Percentiles rank a stretch among this genome's conserved stretches.
phyloP scores from a whole-genome alignment of 1,140 invertebrate genomes.

The Macrobrachium nipponense region DNA sequence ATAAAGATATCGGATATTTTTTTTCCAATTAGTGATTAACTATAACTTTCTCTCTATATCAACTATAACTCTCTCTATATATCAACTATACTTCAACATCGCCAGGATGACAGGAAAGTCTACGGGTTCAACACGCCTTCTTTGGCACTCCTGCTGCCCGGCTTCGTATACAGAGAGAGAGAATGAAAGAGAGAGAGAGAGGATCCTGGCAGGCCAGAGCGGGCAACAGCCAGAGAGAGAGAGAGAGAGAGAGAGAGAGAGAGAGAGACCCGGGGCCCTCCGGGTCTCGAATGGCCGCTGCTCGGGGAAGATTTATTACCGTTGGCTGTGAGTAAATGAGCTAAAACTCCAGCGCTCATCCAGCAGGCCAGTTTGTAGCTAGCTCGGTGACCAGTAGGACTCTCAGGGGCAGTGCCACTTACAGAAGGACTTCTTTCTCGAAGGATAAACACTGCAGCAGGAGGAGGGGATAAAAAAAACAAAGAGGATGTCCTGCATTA shows the following conservation, averaged over 20 bases:
- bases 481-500: neutral
- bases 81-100: no score
- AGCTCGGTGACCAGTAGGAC: constrained; percentile 59
- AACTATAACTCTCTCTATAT: no score
- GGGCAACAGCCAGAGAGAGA: neutral
- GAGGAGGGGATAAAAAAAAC: neutral
- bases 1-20: no score
- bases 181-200: neutral
- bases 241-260: neutral
- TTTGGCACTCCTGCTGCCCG: neutral
- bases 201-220: no score
- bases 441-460: constrained; percentile 31
- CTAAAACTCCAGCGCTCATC: constrained; percentile 60
- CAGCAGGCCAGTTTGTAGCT: constrained; percentile 53
- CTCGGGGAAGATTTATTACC: constrained; percentile 61
- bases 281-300: constrained; percentile 54
- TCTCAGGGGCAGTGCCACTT: constrained; percentile 11
- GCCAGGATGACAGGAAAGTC: neutral
- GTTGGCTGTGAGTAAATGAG: constrained; percentile 59
- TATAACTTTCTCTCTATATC: no score
- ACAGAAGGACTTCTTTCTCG: constrained; percentile 9
- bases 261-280: constrained; percentile 13
- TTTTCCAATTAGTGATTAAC: no score
- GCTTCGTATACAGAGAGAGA: neutral
- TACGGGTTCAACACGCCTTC: constrained; percentile 6